Percentiles rank a stretch among this genome's conserved stretches.
These are phyloP conservation scores for Branchinecta lynchi DNA, from an alignment of 1,140 invertebrate genomes.

Conservation along the genomic window DNA sequence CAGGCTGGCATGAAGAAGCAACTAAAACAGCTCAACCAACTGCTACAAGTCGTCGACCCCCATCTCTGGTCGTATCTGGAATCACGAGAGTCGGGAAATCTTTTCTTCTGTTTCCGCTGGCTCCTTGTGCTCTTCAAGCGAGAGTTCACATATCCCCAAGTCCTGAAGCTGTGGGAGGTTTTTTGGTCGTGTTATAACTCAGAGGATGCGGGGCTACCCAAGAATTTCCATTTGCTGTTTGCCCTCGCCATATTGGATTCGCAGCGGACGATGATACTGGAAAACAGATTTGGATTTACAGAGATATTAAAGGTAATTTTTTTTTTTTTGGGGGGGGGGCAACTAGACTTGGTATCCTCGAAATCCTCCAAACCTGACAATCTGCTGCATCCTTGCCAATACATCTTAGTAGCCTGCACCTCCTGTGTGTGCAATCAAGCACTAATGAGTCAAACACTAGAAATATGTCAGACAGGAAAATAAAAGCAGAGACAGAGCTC, in stretches of 20 bases:
- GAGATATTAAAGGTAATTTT: constrained; percentile 77
- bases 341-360: too few species aligned
- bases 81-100: constrained; percentile 82
- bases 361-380: too few species aligned
- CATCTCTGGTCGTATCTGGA: constrained; percentile 70
- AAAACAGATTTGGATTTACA: constrained; percentile 79
- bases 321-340: background rate
- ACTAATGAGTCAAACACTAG: too few species aligned
- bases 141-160: constrained; percentile 55
- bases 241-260: constrained; percentile 78
- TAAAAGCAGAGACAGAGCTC: too few species aligned
- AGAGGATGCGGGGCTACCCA: constrained; percentile 14
- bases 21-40: constrained; percentile 60
- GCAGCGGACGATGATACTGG: constrained; percentile 68
- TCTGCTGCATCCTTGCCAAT: too few species aligned
- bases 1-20: constrained; percentile 94
- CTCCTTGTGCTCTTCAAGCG: constrained; percentile 66
- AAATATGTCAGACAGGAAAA: too few species aligned
- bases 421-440: too few species aligned
- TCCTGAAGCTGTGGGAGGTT: constrained; percentile 61
- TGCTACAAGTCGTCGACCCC: constrained; percentile 58
- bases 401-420: too few species aligned
- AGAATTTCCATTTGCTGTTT: constrained; percentile 67
- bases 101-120: constrained; percentile 98
- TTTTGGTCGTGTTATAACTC: constrained; percentile 52